phyloP scores from a whole-genome alignment of 37 sponge, comb jelly and placozoan genomes.

The Agelas oroides region DNA sequence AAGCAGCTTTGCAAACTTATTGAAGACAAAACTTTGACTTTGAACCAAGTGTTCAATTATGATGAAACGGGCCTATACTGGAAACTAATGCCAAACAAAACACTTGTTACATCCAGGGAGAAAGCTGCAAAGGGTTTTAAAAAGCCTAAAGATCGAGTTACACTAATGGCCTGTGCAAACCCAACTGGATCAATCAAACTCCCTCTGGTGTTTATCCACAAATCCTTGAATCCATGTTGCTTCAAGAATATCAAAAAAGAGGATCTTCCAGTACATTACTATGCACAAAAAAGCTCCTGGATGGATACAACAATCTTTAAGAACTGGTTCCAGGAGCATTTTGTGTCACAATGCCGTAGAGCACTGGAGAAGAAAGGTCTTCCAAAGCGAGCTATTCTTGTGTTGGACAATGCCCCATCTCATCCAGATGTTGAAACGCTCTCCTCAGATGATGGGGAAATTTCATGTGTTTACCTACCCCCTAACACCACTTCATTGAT shows the following conservation, averaged over 20 bases:
- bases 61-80: no score
- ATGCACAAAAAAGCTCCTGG: slow-evolving; percentile 58
- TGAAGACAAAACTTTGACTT: no score
- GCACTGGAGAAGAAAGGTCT: background rate
- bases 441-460: slow-evolving; percentile 30
- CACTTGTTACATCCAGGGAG: no score
- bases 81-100: no score
- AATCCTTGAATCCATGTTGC: background rate
- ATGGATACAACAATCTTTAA: slow-evolving; percentile 35
- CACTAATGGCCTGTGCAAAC: no score
- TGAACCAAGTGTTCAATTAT: no score
- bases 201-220: background rate
- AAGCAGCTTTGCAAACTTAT: no score
- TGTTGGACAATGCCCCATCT: slow-evolving; percentile 59
- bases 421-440: slow-evolving; percentile 53
- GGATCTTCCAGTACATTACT: background rate
- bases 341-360: slow-evolving; percentile 30
- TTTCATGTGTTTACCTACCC: slow-evolving; percentile 27
- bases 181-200: no score
- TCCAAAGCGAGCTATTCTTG: slow-evolving; percentile 26
- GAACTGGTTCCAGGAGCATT: slow-evolving; percentile 47
- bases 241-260: background rate
- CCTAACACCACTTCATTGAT: slow-evolving; percentile 56
- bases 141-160: no score
- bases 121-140: no score